Evolutionary conservation across 2,888 invertebrate species (phyloP).

Genomic region (Euproctis similis): DNA sequence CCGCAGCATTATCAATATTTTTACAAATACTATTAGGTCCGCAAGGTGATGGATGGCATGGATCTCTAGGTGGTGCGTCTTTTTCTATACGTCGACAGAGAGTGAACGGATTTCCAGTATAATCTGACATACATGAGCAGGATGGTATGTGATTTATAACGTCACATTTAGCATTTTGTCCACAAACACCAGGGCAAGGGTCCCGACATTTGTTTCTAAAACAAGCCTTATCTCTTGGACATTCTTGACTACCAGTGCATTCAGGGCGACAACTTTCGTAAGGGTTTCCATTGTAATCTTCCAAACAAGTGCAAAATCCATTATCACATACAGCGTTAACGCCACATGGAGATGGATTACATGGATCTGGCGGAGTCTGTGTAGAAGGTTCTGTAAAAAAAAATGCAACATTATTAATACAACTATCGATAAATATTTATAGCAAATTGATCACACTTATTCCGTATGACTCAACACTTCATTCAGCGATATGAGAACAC

Average conservation of each 20-base stretch:
- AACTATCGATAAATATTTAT: too few species aligned
- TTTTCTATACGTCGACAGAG: constrained; percentile 57
- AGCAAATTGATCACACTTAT: too few species aligned
- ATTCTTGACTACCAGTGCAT: constrained; percentile 83
- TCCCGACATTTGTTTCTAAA: constrained; percentile 83
- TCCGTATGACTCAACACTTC: too few species aligned
- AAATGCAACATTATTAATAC: not conserved
- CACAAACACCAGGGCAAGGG: constrained; percentile 85
- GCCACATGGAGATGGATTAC: constrained; percentile 84
- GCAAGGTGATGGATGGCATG: constrained; percentile 85
- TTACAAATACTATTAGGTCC: constrained; percentile 87
- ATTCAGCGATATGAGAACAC: too few species aligned
- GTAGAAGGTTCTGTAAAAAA: constrained; percentile 52
- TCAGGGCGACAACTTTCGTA: constrained; percentile 82
- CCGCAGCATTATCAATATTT: constrained; percentile 84
- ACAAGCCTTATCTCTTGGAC: constrained; percentile 81
- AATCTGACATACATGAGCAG: constrained; percentile 79
- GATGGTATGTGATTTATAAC: constrained; percentile 85
- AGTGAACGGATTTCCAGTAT: constrained; percentile 84
- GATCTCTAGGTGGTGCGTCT: constrained; percentile 67
- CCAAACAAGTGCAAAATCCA: constrained; percentile 80
- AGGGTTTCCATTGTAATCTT: constrained; percentile 83
- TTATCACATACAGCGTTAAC: constrained; percentile 81
- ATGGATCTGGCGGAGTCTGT: constrained; percentile 70
- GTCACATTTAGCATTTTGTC: constrained; percentile 82